phyloP scores from a whole-genome alignment of 2,888 invertebrate genomes.

The Helleia helle region DNA sequence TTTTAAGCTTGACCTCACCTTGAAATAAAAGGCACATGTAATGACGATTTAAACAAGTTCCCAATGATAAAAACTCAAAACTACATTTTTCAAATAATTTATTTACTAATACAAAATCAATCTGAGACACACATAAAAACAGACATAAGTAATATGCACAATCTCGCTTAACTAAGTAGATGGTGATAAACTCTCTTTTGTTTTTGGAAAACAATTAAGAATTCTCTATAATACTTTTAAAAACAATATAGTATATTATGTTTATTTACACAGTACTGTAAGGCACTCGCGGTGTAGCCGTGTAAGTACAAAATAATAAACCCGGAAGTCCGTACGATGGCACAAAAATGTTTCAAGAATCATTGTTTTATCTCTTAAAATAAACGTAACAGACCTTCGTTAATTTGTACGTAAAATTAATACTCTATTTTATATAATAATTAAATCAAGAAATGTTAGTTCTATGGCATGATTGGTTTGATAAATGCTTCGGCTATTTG shows the following conservation, averaged over 20 bases:
- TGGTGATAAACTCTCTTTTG: slow-evolving; percentile 54
- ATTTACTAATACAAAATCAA: slow-evolving; percentile 73
- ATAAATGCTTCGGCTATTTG: slow-evolving; percentile 10
- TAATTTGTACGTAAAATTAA: slow-evolving; percentile 57
- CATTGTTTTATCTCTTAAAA: slow-evolving; percentile 38
- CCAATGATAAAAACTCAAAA: slow-evolving; percentile 21
- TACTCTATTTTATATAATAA: slow-evolving; percentile 16
- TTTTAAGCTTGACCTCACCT: no score
- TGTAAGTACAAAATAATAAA: slow-evolving; percentile 66
- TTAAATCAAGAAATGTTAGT: neutral
- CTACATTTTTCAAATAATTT: slow-evolving; percentile 48
- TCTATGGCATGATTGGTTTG: slow-evolving; percentile 6
- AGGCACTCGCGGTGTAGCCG: slow-evolving; percentile 61
- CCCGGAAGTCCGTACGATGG: slow-evolving; percentile 58
- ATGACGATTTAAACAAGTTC: no score
- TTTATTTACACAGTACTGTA: slow-evolving; percentile 65
- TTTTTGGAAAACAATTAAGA: slow-evolving; percentile 68
- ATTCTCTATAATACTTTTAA: slow-evolving; percentile 59
- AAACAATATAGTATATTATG: slow-evolving; percentile 46
- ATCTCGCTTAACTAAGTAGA: slow-evolving; percentile 66
- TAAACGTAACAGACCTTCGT: slow-evolving; percentile 54
- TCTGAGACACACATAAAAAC: slow-evolving; percentile 73
- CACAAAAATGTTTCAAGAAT: slow-evolving; percentile 59
- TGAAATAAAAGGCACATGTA: no score
- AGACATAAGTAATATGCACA: slow-evolving; percentile 69